Base-by-base conservation (phyloP, 2,888 invertebrate species). In the Drosophila demipolita region DNA sequence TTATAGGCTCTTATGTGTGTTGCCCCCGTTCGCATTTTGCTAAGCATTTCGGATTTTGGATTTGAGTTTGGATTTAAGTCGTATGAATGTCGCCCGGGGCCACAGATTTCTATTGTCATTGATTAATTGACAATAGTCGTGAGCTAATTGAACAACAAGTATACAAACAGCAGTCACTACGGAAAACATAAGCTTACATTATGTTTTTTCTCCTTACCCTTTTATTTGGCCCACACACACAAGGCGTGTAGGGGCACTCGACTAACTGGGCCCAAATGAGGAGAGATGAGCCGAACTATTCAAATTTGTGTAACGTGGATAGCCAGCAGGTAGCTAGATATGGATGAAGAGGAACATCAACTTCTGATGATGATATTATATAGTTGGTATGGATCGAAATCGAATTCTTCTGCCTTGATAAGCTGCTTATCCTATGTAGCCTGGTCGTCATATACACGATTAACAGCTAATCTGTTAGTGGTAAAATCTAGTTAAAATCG, bases 71-170 rank as follows among this genome's bases (percentile, higher is more conserved):
- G 36, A 29, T 66, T 63, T 57, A 72, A 72, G 29, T 66, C 49
- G 36, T 54, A 66, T 48, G 40, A 20, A 49, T 78, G 76, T 80
- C 81, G 77, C 78, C 73, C 66, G 48, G 70, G 78, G 82, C 78
- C 67, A 82, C 63, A 80, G 82, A 82, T 80, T 80, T 82, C 82
- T 68, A 82, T 82, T 82, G 70, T 82, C 82, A 74, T 89, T 84
- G 89, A 84, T 84, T 89, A 84, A 84, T 84, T 89, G 87, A 85
- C 76, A 68, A 61, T 72, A 80, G 62, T 83, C 78, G 83, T 89
- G 78, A 78, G 78, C 77, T 76, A 80, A 81, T 78, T 80, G 67
- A 76, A 65, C 63, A 73, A 62, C 69, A 68, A 38, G 52, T 75
- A 52, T 59, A 45, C 40, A 40, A 23, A 55, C 29, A 73, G 33